Base-by-base conservation (phyloP, 2,888 invertebrate species). In the Xestobium rufovillosum region DNA sequence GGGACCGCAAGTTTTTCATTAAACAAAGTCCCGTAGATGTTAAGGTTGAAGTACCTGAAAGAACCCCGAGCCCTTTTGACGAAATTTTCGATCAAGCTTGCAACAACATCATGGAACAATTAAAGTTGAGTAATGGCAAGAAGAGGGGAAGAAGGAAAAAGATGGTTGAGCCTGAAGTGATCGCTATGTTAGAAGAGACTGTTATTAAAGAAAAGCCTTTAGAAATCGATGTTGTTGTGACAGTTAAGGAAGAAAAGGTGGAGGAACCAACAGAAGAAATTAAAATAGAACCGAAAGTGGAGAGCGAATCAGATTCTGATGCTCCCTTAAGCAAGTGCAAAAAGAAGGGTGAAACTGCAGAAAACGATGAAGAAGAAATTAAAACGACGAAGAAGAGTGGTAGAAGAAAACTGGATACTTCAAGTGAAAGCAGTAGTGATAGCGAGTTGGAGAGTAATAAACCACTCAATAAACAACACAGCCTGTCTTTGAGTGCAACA, bases 71-170 rank as follows among this genome's bases (percentile, higher is more conserved):
- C 44, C 62, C 62, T 3, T 52, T 60, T 10, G 71, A 73, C 53
- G 61, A 69, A 35, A 63, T 69, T 53, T 87, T 85, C 78, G 72
- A 74, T 32, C 77, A 70, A 54, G 75, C 84, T 11, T 86, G 85
- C 65, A 83, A 85, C 62, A 80, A 72, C 63, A 83, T 87, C 59
- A 75, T 86, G 63, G 81, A 84, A 58, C 83, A 86, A 61, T 63
- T 87, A 29, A 75, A 75, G 60, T 70, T 61, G 45, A 73, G 75
- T 27, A 68, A 67, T 35, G 68, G 68, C 33, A 78, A 75, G 59
- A 78, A 76, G 56, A 72, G 73, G 42, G 61, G 65, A 1, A 63
- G 68, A 11, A 71, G 69, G 61, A 75, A 72, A 66, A 72, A 71
- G 40, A 45, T 50, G 13, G 35, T 54, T 9, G 62, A 61, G 38